Conservation (phyloP, 2,888 invertebrate species). For the Baronia brevicornis region DNA sequence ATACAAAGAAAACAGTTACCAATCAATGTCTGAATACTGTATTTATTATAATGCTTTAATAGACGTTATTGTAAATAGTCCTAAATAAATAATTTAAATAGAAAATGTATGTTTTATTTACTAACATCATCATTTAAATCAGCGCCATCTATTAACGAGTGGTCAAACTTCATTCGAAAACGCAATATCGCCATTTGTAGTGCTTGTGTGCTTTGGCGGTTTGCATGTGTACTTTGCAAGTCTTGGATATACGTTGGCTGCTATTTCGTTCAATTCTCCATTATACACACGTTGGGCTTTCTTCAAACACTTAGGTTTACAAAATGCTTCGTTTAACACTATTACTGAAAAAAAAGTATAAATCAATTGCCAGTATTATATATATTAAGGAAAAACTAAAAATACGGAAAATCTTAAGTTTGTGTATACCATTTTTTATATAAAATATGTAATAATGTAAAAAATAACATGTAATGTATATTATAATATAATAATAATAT, state of each 20-base stretch:
- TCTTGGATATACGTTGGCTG: slow-evolving; percentile 15
- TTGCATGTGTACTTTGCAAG: slow-evolving; percentile 20
- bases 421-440: too few relatives aligned
- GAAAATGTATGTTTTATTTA: slow-evolving; percentile 20
- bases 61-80: slow-evolving; percentile 21
- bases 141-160: slow-evolving; percentile 28
- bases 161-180: slow-evolving; percentile 17
- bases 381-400: too few relatives aligned
- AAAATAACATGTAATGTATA: too few relatives aligned
- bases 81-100: slow-evolving; percentile 25
- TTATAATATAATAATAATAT: too few relatives aligned
- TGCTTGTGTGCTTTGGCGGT: slow-evolving; percentile 12
- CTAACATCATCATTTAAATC: slow-evolving; percentile 1
- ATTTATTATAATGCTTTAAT: slow-evolving; percentile 65
- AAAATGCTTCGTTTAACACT: slow-evolving; percentile 51
- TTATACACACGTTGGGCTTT: slow-evolving; percentile 30
- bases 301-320: slow-evolving; percentile 42
- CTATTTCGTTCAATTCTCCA: slow-evolving; percentile 32
- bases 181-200: slow-evolving; percentile 1
- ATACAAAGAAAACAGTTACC: slow-evolving; percentile 16
- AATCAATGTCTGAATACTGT: slow-evolving; percentile 25
- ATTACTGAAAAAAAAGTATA: slow-evolving; percentile 39
- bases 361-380: not conserved
- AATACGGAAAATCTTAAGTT: too few relatives aligned
- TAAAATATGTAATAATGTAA: too few relatives aligned